Base-by-base conservation (phyloP, 1,140 invertebrate genomes). In the Cyclargus thomasi region DNA sequence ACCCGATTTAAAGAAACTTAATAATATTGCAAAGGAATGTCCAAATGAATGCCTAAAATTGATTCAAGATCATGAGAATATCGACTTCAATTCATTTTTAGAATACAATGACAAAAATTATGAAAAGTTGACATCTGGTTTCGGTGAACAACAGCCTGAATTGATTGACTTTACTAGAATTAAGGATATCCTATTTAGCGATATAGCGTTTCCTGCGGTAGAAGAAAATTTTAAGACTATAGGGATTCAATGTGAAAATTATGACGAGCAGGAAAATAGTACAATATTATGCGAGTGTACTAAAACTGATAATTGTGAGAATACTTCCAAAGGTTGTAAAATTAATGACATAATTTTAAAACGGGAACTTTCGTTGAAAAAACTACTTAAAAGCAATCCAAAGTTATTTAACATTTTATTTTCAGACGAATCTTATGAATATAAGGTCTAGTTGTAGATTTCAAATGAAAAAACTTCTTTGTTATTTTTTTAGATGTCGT, bases 101-200 rank as follows among this genome's bases (percentile, higher is more conserved):
- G 80, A 90, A 71, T 90, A 74, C 53, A 78, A 68, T 21, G 84
- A 90, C 65, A 74, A 86, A 68, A 90, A 88, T 67, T 88, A 72
- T 73, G 57, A 73, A 64, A 73, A 77, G 63, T 78, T 90, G 0
- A 76, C 77, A 69, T 65, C 79, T 21, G 76, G 85, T 35, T 64
- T 72, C 62, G 35, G 20, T 7, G 63, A 63, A 8, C 14, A 64
- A 65, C 67, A 65, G 63, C 63, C 62, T 18, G 21, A 57, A 23
- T 14, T 65, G 39, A 74, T 78, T 14, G 71, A 75, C 53, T 18
- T 79, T 8, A 64, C 86, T 14, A 72, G 74, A 69, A 67, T 78
- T 0, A 81, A 74, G 64, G 63, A 75, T 23, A 79, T 88, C 7
- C 77, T 74, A 0, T 63, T 70, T 20, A 70, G 35, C 21, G 77